phyloP scores from a whole-genome alignment of 2,888 invertebrate species.

The Perizoma flavofasciatum region DNA sequence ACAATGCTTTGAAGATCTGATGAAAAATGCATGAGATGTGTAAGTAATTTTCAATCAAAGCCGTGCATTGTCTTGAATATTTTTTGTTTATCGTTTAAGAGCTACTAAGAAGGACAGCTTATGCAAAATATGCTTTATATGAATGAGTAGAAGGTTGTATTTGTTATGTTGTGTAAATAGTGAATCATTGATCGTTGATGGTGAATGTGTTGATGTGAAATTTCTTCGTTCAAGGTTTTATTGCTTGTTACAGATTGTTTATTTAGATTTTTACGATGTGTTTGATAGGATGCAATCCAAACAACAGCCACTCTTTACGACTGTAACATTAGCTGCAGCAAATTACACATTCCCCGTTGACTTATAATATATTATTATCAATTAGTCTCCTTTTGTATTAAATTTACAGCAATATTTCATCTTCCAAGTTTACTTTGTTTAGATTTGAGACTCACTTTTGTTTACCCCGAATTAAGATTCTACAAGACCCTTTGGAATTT shows the following conservation, averaged over 20 bases:
- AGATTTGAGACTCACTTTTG: too few species aligned
- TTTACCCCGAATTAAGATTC: too few species aligned
- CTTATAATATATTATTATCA: too few species aligned
- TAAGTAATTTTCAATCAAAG: constrained; percentile 57
- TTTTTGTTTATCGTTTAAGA: constrained; percentile 35
- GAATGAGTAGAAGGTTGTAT: constrained; percentile 23
- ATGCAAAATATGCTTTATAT: constrained; percentile 31
- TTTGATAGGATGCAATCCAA: constrained; percentile 3
- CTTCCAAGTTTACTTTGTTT: too few species aligned
- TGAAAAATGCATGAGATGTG: constrained; percentile 73
- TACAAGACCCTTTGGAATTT: too few species aligned
- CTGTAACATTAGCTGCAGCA: too few species aligned
- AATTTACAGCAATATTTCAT: too few species aligned
- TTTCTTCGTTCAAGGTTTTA: constrained; percentile 30
- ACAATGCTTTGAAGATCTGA: constrained; percentile 51
- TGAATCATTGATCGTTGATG: constrained; percentile 38
- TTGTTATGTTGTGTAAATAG: constrained; percentile 27
- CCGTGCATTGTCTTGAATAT: constrained; percentile 26
- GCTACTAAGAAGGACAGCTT: constrained; percentile 26
- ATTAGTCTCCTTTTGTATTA: too few species aligned
- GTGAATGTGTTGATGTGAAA: constrained; percentile 37
- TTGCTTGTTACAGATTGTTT: constrained; percentile 8
- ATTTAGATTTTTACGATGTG: constrained; percentile 14
- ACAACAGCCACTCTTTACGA: too few species aligned
- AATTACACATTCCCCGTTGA: too few species aligned